A percentile compares a stretch with the other conserved stretches of the same genome.
Evolutionary conservation across 2,797 vertebrate genomes (phyloP).

Genomic region (Glyptemys insculpta): DNA sequence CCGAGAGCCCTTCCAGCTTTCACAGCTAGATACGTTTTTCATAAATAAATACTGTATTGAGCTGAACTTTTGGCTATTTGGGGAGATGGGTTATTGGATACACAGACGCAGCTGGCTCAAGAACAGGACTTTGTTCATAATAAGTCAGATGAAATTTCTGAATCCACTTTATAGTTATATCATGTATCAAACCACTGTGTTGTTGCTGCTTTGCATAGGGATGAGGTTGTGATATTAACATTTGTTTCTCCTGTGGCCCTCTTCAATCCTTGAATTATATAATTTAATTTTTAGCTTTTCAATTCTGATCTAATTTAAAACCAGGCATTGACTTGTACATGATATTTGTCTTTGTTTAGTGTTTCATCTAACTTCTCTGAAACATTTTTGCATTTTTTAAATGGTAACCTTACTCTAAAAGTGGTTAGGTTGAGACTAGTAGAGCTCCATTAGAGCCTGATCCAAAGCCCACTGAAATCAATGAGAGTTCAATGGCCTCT

Average conservation of each 20-base stretch:
- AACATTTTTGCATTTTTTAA: not conserved
- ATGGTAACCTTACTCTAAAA: not conserved
- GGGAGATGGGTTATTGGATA: not conserved
- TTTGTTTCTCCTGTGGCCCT: not conserved
- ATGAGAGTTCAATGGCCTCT: not conserved
- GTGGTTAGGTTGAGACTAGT: not conserved
- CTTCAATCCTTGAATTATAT: not conserved
- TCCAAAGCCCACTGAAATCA: not conserved
- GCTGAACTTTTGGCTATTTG: not conserved
- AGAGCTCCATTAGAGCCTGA: not conserved
- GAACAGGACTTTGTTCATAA: not conserved
- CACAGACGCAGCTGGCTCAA: not conserved
- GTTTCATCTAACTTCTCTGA: not conserved
- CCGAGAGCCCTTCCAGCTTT: slow-evolving; percentile 6
- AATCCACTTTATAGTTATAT: not conserved
- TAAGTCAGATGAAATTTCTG: not conserved
- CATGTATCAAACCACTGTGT: not conserved
- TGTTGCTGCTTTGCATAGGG: not conserved
- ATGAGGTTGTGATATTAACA: not conserved
- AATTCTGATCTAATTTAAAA: not conserved
- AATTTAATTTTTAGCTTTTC: not conserved
- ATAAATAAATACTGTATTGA: not conserved
- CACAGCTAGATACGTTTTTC: not conserved
- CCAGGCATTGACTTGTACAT: not conserved
- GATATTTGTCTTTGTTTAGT: not conserved